Percentiles rank a stretch among this genome's conserved stretches.
These are phyloP conservation scores for Hyperopisus bebe DNA, from an alignment of 2,113 vertebrate genomes.

Conservation along the genomic window DNA sequence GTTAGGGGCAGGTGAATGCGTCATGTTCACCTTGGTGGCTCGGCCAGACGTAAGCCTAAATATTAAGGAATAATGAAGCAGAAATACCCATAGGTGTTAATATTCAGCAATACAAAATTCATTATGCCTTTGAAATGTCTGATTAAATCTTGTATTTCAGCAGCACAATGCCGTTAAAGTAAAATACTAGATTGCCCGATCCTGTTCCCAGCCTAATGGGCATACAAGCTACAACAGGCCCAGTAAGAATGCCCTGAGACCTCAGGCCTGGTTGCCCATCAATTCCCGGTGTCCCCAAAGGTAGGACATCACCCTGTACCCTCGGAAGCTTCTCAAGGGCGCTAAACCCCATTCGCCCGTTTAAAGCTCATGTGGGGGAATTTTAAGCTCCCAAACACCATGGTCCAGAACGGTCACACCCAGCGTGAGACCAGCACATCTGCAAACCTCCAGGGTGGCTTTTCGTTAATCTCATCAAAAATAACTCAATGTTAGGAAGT, in stretches of 20 bases:
- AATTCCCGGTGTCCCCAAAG: not conserved
- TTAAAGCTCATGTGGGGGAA: not conserved
- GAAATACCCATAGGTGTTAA: not conserved
- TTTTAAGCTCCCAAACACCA: not conserved
- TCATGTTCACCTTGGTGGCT: not conserved
- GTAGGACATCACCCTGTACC: not conserved
- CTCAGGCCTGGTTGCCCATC: not conserved
- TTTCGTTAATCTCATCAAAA: not conserved
- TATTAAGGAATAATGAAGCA: not conserved
- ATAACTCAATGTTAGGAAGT: not conserved
- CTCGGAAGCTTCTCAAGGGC: not conserved
- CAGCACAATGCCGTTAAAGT: not conserved
- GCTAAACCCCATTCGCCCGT: not conserved
- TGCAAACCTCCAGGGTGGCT: not conserved
- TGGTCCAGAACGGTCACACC: not conserved
- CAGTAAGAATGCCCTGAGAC: not conserved
- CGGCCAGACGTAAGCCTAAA: not conserved
- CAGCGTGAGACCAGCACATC: not conserved
- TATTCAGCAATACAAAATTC: not conserved
- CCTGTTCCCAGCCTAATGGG: not conserved
- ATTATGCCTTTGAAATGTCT: not conserved
- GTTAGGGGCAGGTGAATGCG: conserved; percentile 32
- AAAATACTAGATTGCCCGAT: not conserved
- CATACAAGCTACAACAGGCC: not conserved
- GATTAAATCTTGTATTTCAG: not conserved